Evolutionary conservation across 2,888 invertebrate species (phyloP), one percentile per base, ranked within the genome.

Genomic region (Rhagium mordax): DNA sequence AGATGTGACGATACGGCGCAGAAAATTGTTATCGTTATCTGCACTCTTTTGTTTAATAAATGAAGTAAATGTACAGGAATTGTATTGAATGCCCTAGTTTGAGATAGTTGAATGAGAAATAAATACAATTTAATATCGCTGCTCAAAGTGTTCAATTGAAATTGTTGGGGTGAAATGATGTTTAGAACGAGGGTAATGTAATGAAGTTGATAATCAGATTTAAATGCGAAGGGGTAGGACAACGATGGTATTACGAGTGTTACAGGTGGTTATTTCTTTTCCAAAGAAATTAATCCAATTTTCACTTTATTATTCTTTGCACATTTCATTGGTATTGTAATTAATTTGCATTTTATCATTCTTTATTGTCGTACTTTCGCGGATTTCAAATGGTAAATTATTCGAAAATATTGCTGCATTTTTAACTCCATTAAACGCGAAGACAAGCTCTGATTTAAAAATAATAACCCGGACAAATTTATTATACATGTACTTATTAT

Each of bases 231-330:
- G 72, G 73, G 75, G 74, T 70, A 70, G 68, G 72, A 51, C 18
- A 77, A 72, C 69, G 75, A 71, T 70, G 74, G 72, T 70, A 64
- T 68, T 75, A 71, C 61, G 66, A 29, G 71, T 48, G 75, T 74
- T 77, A 77, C 75, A 77, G 75, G 77, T 75, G 77, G 75, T 77
- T 77, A 75, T 74, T 77, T 74, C 74, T 71, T 77, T 77, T 69
- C 61, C 68, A 72, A 75, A 70, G 64, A 74, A 75, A 75, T 77
- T 71, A 74, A 51, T 72, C 70, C 61, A 77, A 73, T 75, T 75
- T 70, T 68, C 69, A 66, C 61, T 77, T 77, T 74, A 74, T 77
- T 74, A 77, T 68, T 68, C 60, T 59, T 41, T 53, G 67, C 55
- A 72, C 71, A 65, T 74, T 76, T 76, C 71, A 72, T 70, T 66